Conservation (phyloP, 2,888 invertebrate genomes). For the Zootermopsis nevadensis region DNA sequence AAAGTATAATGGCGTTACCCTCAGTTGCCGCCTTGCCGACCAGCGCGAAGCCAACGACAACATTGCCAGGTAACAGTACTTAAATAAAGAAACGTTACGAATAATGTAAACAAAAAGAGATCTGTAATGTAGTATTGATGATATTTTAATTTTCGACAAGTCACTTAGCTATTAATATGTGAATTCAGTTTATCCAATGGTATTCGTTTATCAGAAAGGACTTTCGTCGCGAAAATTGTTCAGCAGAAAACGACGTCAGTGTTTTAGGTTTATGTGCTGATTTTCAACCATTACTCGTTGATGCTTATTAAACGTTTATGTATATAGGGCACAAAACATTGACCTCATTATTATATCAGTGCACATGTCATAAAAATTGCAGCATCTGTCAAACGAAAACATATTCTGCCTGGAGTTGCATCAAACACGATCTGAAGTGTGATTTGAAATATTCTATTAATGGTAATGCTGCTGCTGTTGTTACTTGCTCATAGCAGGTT, state of each 20-base stretch:
- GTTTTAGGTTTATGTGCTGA: background rate
- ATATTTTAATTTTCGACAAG: background rate
- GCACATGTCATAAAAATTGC: background rate
- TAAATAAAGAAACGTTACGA: background rate
- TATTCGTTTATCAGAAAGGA: background rate
- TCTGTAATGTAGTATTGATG: background rate
- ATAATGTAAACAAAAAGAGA: background rate
- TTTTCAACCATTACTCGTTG: background rate
- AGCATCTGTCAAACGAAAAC: conserved; percentile 24
- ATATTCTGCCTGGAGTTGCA: background rate
- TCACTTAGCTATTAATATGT: background rate
- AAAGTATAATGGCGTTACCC: conserved; percentile 61
- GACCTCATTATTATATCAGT: conserved; percentile 1
- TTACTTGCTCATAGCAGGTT: background rate
- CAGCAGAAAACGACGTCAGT: background rate
- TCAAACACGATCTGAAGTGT: background rate
- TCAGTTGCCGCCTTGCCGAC: conserved; percentile 58
- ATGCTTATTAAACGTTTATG: background rate
- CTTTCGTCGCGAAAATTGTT: background rate
- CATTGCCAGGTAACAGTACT: conserved; percentile 54
- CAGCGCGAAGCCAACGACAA: conserved; percentile 55
- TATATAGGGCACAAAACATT: conserved; percentile 5
- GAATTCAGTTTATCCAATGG: background rate
- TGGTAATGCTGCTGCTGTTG: background rate
- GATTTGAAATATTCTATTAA: background rate